Percentiles rank a stretch among this genome's conserved stretches.
Evolutionary conservation across 2,888 invertebrate species (phyloP).

Genomic region (Pseudeuparius sepicola): DNA sequence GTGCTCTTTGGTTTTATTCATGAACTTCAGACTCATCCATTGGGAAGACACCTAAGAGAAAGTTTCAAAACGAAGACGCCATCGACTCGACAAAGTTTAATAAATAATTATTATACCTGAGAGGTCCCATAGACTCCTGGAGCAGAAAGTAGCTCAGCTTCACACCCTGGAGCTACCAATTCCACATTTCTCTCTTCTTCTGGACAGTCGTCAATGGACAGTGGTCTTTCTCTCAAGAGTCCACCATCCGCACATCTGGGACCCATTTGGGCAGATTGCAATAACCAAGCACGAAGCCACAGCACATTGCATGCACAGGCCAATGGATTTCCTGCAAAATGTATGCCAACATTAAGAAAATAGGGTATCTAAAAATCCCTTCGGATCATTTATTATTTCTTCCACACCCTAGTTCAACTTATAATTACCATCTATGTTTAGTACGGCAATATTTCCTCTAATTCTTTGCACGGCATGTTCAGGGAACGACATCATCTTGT

Average conservation of each 20-base stretch:
- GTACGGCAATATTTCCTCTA: constrained; percentile 68
- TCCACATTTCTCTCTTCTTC: constrained; percentile 40
- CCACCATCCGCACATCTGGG: constrained; percentile 73
- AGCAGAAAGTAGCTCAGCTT: constrained; percentile 48
- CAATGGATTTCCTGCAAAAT: constrained; percentile 63
- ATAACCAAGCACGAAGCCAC: constrained; percentile 77
- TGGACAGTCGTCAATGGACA: constrained; percentile 59
- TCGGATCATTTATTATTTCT: too few species aligned
- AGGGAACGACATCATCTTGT: constrained; percentile 61
- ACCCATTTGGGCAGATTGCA: constrained; percentile 62
- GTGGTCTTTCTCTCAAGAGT: constrained; percentile 59
- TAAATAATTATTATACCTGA: too few species aligned
- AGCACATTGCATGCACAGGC: constrained; percentile 71
- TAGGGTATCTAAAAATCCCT: too few species aligned
- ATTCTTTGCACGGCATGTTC: constrained; percentile 67
- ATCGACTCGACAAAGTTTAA: too few species aligned
- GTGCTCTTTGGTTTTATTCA: too few species aligned
- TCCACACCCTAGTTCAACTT: neutral
- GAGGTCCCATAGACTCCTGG: constrained; percentile 44
- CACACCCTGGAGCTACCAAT: constrained; percentile 56
- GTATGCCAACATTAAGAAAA: too few species aligned
- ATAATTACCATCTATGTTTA: constrained; percentile 71
- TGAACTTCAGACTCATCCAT: constrained; percentile 44
- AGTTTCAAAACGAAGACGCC: too few species aligned
- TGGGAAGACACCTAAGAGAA: constrained; percentile 37